Evolutionary conservation across 1,140 invertebrate genomes (phyloP).

Genomic region (Heliconius nattereri): DNA sequence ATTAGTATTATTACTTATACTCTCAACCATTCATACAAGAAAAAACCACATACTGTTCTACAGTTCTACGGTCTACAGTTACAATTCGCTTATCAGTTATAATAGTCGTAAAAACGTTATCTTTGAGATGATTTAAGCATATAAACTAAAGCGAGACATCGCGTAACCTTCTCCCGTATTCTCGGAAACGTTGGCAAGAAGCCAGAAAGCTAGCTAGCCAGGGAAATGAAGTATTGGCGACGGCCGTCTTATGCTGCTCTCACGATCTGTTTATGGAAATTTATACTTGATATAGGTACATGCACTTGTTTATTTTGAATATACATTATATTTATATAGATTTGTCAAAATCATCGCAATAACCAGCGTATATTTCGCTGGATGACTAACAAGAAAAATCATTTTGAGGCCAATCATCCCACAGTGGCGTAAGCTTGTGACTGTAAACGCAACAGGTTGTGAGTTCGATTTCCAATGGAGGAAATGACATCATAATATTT

Average conservation of each 20-base stretch:
- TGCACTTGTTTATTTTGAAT: conserved; percentile 65
- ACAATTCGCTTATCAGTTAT: conserved; percentile 34
- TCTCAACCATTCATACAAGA: background rate
- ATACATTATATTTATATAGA: conserved; percentile 47
- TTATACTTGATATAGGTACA: conserved; percentile 51
- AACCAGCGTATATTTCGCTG: conserved; percentile 44
- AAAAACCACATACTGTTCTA: background rate
- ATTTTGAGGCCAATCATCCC: too few species aligned
- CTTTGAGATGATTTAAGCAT: conserved; percentile 72
- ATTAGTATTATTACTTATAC: background rate
- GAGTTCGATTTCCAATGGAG: too few species aligned
- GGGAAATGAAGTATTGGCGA: conserved; percentile 70
- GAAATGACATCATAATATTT: too few species aligned
- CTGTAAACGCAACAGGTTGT: too few species aligned
- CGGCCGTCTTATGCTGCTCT: conserved; percentile 67
- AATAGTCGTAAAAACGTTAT: conserved; percentile 67
- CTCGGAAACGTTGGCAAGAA: conserved; percentile 70
- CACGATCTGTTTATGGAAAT: conserved; percentile 74
- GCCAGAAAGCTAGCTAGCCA: conserved; percentile 64
- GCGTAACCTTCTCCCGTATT: conserved; percentile 74
- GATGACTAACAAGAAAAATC: conserved; percentile 40
- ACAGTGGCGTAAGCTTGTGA: too few species aligned
- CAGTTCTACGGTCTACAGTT: background rate
- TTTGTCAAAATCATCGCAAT: conserved; percentile 44
- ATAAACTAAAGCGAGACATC: conserved; percentile 74